Percentiles rank a stretch among this genome's conserved stretches.
Evolutionary conservation across 2,888 invertebrate species (phyloP).

Genomic region (Meandrusa payeni): DNA sequence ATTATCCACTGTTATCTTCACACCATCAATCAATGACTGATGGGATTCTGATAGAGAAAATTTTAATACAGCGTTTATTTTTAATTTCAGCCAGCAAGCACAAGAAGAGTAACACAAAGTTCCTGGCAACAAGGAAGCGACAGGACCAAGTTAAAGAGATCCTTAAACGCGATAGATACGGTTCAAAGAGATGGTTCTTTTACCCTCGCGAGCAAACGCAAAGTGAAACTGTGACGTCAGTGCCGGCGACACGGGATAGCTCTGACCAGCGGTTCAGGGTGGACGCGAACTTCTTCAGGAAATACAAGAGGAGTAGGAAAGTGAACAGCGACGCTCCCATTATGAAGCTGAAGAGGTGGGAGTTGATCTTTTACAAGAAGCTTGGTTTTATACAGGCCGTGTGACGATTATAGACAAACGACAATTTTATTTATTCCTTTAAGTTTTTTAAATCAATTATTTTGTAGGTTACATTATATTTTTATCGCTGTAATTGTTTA

Average conservation of each 20-base stretch:
- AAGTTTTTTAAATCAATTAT: slow-evolving; percentile 16
- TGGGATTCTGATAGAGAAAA: too few relatives aligned
- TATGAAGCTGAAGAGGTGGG: slow-evolving; percentile 69
- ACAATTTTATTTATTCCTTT: slow-evolving; percentile 4
- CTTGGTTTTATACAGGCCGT: slow-evolving; percentile 68
- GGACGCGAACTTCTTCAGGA: slow-evolving; percentile 65
- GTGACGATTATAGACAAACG: slow-evolving; percentile 33
- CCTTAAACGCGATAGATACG: slow-evolving; percentile 64
- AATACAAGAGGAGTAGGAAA: slow-evolving; percentile 59
- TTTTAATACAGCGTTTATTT: too few relatives aligned
- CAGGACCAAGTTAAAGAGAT: slow-evolving; percentile 64
- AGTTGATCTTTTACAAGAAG: slow-evolving; percentile 67
- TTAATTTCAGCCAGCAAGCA: slow-evolving; percentile 55
- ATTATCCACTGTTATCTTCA: too few relatives aligned
- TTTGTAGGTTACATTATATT: slow-evolving; percentile 10
- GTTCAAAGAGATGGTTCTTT: slow-evolving; percentile 67
- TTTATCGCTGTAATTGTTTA: neutral
- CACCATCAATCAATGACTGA: too few relatives aligned
- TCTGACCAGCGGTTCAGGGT: slow-evolving; percentile 65
- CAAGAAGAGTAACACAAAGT: slow-evolving; percentile 58
- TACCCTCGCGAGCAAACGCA: slow-evolving; percentile 48
- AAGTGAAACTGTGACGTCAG: slow-evolving; percentile 29
- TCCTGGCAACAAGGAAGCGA: slow-evolving; percentile 60
- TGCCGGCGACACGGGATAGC: slow-evolving; percentile 42
- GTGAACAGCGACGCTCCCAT: slow-evolving; percentile 61